Conservation (phyloP, 2,113 vertebrate genomes). For the Lampris megalopsis region DNA sequence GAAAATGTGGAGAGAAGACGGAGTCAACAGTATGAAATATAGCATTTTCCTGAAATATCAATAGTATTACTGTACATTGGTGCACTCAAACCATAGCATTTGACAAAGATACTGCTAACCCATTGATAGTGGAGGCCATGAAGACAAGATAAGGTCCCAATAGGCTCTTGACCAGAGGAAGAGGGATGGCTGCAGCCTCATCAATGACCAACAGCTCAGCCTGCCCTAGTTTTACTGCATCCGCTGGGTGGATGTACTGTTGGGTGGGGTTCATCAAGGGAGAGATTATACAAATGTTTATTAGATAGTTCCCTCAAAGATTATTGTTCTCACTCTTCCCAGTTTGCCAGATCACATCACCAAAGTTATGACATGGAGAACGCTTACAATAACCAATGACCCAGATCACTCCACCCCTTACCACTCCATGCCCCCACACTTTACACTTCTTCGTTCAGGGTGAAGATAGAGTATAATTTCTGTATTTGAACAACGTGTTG, state of each 20-base stretch:
- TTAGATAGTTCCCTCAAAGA: background rate
- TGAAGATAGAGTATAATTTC: no score
- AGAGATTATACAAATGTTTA: background rate
- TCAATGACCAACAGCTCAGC: conserved; percentile 97
- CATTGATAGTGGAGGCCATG: conserved; percentile 98
- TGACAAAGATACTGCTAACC: conserved; percentile 77
- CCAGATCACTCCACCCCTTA: no score
- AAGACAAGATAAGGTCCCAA: conserved; percentile 97
- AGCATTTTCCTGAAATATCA: background rate
- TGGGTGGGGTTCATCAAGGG: background rate
- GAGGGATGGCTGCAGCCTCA: conserved; percentile 96
- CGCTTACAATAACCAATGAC: no score
- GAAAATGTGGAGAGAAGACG: conserved; percentile 15
- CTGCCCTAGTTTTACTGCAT: conserved; percentile 95
- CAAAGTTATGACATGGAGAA: no score
- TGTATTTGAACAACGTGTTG: no score
- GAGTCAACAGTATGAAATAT: background rate
- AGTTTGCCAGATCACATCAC: no score
- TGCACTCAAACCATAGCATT: background rate
- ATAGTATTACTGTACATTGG: background rate
- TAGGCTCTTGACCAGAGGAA: conserved; percentile 93
- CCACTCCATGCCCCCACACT: no score
- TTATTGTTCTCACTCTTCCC: no score
- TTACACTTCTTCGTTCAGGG: no score
- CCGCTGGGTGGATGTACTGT: conserved; percentile 96